Base-by-base conservation (phyloP, 2,888 invertebrate genomes). In the Tupiocoris notatus region DNA sequence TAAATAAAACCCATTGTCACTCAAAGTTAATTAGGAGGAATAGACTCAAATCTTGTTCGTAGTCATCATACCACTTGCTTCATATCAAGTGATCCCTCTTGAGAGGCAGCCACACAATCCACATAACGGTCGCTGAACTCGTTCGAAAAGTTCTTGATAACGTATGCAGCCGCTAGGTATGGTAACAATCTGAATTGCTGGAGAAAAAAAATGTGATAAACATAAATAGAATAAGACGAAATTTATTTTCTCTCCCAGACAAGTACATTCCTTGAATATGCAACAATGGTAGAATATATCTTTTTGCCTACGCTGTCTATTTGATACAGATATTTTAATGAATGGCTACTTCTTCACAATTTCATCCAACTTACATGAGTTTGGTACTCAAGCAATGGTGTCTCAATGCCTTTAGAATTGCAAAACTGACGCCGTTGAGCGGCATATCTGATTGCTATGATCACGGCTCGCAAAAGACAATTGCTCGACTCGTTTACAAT, bases 381-480 rank as follows among this genome's bases (percentile, higher is more conserved):
- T 83, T 95, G 97, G 83, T 98, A 98, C 83, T 97, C 96, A 80
- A 98, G 84, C 0, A 98, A 92, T 0, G 96, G 91, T 78, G 90
- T 87, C 84, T 98, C 97, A 74, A 88, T 88, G 6, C 85, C 83
- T 1, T 86, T 83, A 12, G 87, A 86, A 1, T 89, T 88, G 0
- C 93, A 91, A 83, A 97, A 98, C 86, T 98, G 98, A 81, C 88
- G 89, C 78, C 97, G 87, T 0, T 91, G 92, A 0, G 91, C 94
- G 0, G 95, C 92, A 84, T 97, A 97, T 18, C 97, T 86, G 20
- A 93, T 86, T 0, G 95, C 95, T 78, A 97, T 95, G 3, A 91
- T 88, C 0, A 95, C 84, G 0, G 93, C 93, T 81, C 93, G 89
- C 79, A 88, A 87, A 0, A 94, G 84, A 79, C 86, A 85, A 77